Base-by-base conservation (phyloP, 2,888 invertebrate species). In the Anarsia innoxiella region DNA sequence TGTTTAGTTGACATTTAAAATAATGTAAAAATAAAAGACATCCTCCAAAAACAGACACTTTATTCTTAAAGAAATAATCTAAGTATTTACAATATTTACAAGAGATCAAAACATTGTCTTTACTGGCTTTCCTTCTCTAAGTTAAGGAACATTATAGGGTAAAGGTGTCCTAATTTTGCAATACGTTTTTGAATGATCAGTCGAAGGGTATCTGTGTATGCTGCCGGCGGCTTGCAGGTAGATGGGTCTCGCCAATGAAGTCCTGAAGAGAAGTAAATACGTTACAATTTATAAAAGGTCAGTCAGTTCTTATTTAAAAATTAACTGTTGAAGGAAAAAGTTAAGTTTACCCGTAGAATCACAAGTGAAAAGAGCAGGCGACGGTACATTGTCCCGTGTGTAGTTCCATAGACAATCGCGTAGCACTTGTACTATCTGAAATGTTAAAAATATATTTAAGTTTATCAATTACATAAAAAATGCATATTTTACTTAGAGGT, bases 381-480 rank as follows among this genome's bases (percentile, higher is more conserved):
- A 93, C 0, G 95, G 95, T 12, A 95, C 93, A 63, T 95, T 90
- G 61, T 95, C 95, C 48, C 94, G 89, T 69, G 96, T 91, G 63
- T 95, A 96, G 55, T 91, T 92, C 95, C 96, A 96, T 39, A 96
- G 87, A 56, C 94, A 94, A 60, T 96, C 95, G 33, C 93, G 88
- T 47, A 96, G 70, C 36, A 96, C 86, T 51, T 91, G 88, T 2
- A 92, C 92, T 45, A 94, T 90, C 93, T 91, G 62, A 77, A 69
- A 33, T 23, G 14, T 23, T 13, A 3, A 9, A 16, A 15, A 14
- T 15, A 31, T 11, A 8, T 3, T n/a, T 4, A 4, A n/a, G 2
- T 2, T 8, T 30, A n/a, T n/a, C n/a, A n/a, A n/a, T n/a, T n/a
- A n/a, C n/a, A n/a, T n/a, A n/a, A n/a, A n/a, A n/a, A n/a, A n/a